Evolutionary conservation across 2,888 invertebrate genomes (phyloP).

Genomic region (Stenoptilia bipunctidactyla): DNA sequence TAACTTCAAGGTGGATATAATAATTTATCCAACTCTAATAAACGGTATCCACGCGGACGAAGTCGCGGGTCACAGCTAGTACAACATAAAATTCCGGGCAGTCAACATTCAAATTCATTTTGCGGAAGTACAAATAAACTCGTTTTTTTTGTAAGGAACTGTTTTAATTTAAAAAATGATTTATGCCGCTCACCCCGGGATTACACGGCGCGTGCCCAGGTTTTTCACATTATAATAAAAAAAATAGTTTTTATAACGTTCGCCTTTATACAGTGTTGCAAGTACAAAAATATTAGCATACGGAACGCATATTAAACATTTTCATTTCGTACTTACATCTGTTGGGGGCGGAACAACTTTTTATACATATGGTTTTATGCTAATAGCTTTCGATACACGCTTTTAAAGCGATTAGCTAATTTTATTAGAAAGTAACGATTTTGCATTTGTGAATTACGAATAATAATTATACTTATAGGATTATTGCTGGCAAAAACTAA

Average conservation of each 20-base stretch:
- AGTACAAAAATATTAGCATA: constrained; percentile 42
- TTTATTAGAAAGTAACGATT: constrained; percentile 6
- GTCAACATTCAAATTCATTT: background rate
- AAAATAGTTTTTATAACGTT: constrained; percentile 23
- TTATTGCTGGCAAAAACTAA: too few species aligned
- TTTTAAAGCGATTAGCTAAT: constrained; percentile 17
- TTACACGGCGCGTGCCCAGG: constrained; percentile 48
- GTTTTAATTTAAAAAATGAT: constrained; percentile 19
- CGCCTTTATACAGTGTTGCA: constrained; percentile 28
- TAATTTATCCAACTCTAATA: too few species aligned
- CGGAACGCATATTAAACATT: constrained; percentile 32
- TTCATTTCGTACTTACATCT: constrained; percentile 35
- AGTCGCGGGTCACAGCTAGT: too few species aligned
- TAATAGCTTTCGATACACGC: constrained; percentile 26
- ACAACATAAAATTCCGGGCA: too few species aligned
- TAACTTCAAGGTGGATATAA: too few species aligned
- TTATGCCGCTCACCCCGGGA: constrained; percentile 23
- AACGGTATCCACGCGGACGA: too few species aligned
- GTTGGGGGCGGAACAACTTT: constrained; percentile 40
- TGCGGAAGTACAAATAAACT: background rate
- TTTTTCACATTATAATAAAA: constrained; percentile 40
- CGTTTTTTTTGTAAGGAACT: constrained; percentile 14
- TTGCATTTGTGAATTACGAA: constrained; percentile 1
- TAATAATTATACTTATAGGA: too few species aligned
- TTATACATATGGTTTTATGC: constrained; percentile 40